Percentiles rank a stretch among this genome's conserved stretches.
These are phyloP conservation scores for Bhutanitis thaidina DNA, from an alignment of 2,888 invertebrate genomes.

Conservation along the genomic window DNA sequence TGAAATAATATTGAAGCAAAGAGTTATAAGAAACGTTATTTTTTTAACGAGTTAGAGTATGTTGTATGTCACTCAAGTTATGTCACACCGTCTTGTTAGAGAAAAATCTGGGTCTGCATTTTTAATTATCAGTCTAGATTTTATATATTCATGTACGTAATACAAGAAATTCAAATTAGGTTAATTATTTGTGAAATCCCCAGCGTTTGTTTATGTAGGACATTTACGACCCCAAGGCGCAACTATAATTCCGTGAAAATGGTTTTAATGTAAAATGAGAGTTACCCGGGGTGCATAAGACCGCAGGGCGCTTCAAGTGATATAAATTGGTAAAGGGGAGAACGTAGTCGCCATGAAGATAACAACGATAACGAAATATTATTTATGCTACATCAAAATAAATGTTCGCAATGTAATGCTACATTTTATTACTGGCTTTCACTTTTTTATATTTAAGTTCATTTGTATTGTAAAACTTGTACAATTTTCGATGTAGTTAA, in stretches of 20 bases:
- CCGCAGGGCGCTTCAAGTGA: constrained; percentile 27
- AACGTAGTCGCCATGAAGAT: constrained; percentile 13
- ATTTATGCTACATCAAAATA: constrained; percentile 8
- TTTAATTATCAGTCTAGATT: too few relatives aligned
- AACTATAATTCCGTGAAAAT: constrained; percentile 26
- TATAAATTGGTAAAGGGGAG: constrained; percentile 29
- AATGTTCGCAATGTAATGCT: constrained; percentile 6
- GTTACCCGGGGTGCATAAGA: constrained; percentile 23
- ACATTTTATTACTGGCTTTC: background rate
- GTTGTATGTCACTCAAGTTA: too few relatives aligned
- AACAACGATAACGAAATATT: constrained; percentile 11
- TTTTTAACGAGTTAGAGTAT: too few relatives aligned
- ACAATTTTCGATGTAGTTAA: too few relatives aligned
- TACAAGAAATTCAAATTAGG: background rate
- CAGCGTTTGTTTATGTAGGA: constrained; percentile 14
- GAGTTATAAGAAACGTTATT: too few relatives aligned
- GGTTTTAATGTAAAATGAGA: constrained; percentile 29
- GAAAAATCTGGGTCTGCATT: too few relatives aligned
- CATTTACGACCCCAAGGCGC: constrained; percentile 13
- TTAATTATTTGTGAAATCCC: constrained; percentile 2
- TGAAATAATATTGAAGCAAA: too few relatives aligned
- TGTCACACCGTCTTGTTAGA: too few relatives aligned
- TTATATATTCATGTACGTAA: too few relatives aligned
- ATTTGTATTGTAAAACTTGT: too few relatives aligned
- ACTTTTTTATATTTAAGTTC: too few relatives aligned